Percentiles rank a stretch among this genome's conserved stretches.
phyloP scores from a whole-genome alignment of 2,888 invertebrate genomes.

The Drosophila meridionalis region DNA sequence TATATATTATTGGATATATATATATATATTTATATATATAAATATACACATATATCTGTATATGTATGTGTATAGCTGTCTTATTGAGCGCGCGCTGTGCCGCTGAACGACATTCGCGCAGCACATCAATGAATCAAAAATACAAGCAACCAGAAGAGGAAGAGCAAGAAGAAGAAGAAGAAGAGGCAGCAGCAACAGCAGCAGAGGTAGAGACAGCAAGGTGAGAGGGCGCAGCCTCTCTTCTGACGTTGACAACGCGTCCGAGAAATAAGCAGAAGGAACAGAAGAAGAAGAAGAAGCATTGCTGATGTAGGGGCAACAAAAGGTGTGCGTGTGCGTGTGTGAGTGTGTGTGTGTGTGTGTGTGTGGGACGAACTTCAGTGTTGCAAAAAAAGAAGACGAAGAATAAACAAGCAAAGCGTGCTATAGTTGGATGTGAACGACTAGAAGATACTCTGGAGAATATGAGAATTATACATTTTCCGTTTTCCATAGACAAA shows the following conservation, averaged over 20 bases:
- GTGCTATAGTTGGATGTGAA: neutral
- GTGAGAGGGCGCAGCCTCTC: conserved; percentile 75
- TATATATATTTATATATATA: neutral
- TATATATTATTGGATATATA: neutral
- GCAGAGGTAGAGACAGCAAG: conserved; percentile 22
- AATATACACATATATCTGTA: neutral
- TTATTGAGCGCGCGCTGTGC: conserved; percentile 17
- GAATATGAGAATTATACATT: neutral
- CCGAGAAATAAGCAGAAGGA: conserved; percentile 7
- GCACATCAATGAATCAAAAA: conserved; percentile 79
- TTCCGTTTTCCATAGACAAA: too few relatives aligned
- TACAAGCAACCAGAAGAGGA: conserved; percentile 37
- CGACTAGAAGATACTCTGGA: neutral
- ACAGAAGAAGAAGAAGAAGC: conserved; percentile 33
- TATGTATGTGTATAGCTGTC: neutral
- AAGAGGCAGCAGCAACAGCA: neutral
- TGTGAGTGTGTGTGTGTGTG: conserved; percentile 47
- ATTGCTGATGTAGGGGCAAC: conserved; percentile 53
- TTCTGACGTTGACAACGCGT: conserved; percentile 70
- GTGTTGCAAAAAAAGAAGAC: conserved; percentile 57
- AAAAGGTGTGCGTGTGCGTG: conserved; percentile 45
- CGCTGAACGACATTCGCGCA: conserved; percentile 71
- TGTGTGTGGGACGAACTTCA: conserved; percentile 68
- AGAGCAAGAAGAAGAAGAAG: conserved; percentile 1
- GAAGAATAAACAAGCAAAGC: neutral